Evolutionary conservation across 2,797 vertebrate genomes (phyloP).

Genomic region (Falco rusticolus): DNA sequence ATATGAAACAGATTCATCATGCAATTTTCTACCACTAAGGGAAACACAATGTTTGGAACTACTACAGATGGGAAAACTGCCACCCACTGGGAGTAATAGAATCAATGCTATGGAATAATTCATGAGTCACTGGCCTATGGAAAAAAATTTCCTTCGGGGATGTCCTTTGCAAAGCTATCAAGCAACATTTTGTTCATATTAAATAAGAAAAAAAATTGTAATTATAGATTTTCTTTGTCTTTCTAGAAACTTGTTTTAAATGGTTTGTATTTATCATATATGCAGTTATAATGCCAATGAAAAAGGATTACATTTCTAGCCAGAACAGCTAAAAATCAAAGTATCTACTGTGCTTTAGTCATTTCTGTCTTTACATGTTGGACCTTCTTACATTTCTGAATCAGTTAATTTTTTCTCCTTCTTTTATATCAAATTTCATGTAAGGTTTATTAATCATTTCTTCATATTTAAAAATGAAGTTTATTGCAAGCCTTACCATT

Average conservation of each 20-base stretch:
- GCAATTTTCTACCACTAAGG: conserved; percentile 53
- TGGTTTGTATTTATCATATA: neutral
- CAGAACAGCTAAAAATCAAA: neutral
- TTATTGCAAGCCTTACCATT: neutral
- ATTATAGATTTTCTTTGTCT: neutral
- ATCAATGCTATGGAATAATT: conserved; percentile 58
- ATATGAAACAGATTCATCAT: conserved; percentile 60
- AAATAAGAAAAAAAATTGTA: neutral
- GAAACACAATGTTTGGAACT: conserved; percentile 65
- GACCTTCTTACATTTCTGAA: neutral
- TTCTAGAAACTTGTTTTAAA: neutral
- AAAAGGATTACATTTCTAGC: neutral
- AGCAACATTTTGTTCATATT: neutral
- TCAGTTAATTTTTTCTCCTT: neutral
- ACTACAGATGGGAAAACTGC: conserved; percentile 60
- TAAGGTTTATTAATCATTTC: neutral
- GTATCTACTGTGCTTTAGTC: neutral
- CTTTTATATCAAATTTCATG: neutral
- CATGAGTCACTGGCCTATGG: conserved; percentile 39
- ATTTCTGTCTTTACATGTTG: neutral
- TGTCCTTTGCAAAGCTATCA: conserved; percentile 36
- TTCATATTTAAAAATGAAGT: neutral
- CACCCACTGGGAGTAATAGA: conserved; percentile 55
- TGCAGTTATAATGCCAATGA: neutral
- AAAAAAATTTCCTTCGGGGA: conserved; percentile 26